phyloP scores from a whole-genome alignment of 2,113 vertebrate genomes.

The Cyanoramphus novaezelandiae region DNA sequence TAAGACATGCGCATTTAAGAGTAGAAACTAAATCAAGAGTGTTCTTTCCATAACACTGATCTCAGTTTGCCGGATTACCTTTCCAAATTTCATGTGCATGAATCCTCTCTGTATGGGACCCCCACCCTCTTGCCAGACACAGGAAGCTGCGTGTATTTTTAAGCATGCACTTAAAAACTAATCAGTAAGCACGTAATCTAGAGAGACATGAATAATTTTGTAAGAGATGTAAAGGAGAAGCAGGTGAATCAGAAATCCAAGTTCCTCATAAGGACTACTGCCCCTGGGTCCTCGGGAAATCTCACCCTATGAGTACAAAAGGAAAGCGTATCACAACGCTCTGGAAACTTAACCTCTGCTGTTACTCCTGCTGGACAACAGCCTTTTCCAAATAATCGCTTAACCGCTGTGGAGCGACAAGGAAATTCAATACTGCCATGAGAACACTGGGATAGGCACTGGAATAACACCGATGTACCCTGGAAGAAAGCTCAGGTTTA shows the following conservation, averaged over 20 bases:
- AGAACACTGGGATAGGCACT: background rate
- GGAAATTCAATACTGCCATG: background rate
- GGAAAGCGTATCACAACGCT: background rate
- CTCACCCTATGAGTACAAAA: background rate
- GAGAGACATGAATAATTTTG: background rate
- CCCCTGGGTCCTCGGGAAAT: background rate
- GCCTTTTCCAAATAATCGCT: background rate
- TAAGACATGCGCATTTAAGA: background rate
- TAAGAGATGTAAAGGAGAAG: background rate
- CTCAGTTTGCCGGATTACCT: background rate
- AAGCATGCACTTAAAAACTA: background rate
- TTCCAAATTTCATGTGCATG: background rate
- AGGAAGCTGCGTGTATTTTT: background rate
- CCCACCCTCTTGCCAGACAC: background rate
- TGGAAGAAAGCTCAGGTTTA: background rate
- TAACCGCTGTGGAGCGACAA: background rate
- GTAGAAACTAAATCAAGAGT: background rate
- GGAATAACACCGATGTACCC: background rate
- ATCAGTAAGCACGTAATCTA: background rate
- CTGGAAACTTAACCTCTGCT: background rate
- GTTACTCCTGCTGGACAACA: background rate
- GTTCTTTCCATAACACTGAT: background rate
- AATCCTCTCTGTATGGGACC: accelerated
- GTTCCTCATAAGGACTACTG: background rate
- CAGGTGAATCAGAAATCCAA: background rate